phyloP scores from a whole-genome alignment of 1,140 invertebrate species.

The Drosophila burlai region DNA sequence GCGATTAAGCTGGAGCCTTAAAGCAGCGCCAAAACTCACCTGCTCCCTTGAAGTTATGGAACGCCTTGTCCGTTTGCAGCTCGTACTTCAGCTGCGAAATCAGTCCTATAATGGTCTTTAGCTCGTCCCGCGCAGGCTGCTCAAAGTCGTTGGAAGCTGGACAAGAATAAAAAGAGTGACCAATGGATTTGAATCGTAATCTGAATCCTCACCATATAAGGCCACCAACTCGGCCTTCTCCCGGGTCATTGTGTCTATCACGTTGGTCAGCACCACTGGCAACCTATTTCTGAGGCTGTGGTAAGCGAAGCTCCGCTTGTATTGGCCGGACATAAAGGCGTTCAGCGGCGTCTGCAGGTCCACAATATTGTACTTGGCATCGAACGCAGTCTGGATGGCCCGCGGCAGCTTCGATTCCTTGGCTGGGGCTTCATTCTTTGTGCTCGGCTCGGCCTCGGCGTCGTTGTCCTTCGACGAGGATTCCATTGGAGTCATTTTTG shows the following conservation, averaged over 20 bases:
- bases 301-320: conserved; percentile 92
- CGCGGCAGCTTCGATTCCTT: conserved; percentile 15
- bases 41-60: conserved; percentile 86
- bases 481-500: conserved; percentile 19
- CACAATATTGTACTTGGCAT: conserved; percentile 79
- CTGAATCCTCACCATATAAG: conserved; percentile 86
- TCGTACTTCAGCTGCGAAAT: conserved; percentile 96
- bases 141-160: conserved; percentile 39
- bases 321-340: conserved; percentile 67
- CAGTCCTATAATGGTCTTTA: conserved; percentile 91
- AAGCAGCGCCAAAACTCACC: conserved; percentile 40
- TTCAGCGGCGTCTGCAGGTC: conserved; percentile 66
- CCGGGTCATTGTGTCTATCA: conserved; percentile 93
- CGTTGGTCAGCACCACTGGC: conserved; percentile 95
- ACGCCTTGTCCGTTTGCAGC: conserved; percentile 94
- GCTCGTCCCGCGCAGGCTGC: conserved; percentile 89
- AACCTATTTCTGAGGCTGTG: conserved; percentile 93
- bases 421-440: background rate
- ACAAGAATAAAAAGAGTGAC: background rate
- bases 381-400: conserved; percentile 67
- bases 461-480: conserved; percentile 4
- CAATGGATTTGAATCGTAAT: background rate
- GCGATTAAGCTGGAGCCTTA: no score
- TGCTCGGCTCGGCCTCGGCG: background rate
- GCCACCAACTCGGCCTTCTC: conserved; percentile 90